phyloP scores from a whole-genome alignment of 2,797 vertebrate species.

The Esox masquinongy region DNA sequence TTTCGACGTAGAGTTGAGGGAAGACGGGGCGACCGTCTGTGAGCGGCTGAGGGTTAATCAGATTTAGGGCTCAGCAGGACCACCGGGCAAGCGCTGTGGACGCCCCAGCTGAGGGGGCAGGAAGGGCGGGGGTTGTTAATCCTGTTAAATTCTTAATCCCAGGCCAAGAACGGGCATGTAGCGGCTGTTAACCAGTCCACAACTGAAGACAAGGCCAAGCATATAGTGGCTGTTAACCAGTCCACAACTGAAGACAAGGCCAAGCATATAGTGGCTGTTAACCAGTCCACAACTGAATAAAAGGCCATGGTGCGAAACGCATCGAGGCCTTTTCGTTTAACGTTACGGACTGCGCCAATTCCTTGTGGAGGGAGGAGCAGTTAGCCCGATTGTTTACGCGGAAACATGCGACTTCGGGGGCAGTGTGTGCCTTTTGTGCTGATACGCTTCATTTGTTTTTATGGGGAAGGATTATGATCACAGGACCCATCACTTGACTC shows the following conservation, averaged over 20 bases:
- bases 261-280: conserved; percentile 29
- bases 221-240: conserved; percentile 18
- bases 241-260: conserved; percentile 7
- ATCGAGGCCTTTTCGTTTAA: conserved; percentile 10
- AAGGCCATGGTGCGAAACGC: background rate
- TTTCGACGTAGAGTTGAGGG: conserved; percentile 24
- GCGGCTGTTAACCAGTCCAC: conserved; percentile 7
- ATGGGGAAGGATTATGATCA: background rate
- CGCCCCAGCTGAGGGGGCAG: conserved; percentile 45
- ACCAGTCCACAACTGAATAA: background rate
- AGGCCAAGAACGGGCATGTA: conserved; percentile 35
- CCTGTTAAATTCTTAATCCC: conserved; percentile 72
- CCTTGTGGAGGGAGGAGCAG: background rate
- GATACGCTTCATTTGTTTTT: background rate
- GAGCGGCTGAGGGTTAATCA: conserved; percentile 66
- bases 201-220: conserved; percentile 16
- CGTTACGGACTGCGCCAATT: background rate
- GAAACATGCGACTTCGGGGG: background rate
- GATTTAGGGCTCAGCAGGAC: conserved; percentile 68
- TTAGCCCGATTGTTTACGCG: background rate
- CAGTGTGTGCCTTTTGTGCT: background rate
- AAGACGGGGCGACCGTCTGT: conserved; percentile 40
- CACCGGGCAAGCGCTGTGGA: conserved; percentile 63
- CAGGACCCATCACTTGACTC: background rate
- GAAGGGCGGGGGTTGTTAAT: conserved; percentile 62